These are phyloP conservation scores for Pteronotus mesoamericanus DNA, from an alignment of 2,797 vertebrate species.

Conservation along the genomic window DNA sequence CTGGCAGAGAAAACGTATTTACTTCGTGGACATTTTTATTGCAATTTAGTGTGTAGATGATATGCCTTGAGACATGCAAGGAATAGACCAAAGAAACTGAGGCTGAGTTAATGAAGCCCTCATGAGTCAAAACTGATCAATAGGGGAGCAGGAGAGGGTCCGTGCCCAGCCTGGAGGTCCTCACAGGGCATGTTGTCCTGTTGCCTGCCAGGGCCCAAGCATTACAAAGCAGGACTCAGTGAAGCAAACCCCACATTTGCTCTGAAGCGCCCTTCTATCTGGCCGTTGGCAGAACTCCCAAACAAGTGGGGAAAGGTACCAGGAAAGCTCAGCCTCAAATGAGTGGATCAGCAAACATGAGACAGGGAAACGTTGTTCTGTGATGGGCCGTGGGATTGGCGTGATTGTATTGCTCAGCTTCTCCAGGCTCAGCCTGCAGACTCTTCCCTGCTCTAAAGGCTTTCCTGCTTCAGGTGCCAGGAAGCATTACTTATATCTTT, in stretches of 20 bases:
- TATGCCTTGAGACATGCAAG: background rate
- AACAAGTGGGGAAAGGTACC: background rate
- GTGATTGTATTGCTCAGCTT: background rate
- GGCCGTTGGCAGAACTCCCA: conserved; percentile 27
- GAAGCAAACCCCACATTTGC: background rate
- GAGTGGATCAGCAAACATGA: background rate
- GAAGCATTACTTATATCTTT: background rate
- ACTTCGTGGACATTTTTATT: background rate
- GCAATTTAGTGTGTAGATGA: background rate
- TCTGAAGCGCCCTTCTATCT: conserved; percentile 45
- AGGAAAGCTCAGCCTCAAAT: conserved; percentile 10
- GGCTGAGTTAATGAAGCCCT: background rate
- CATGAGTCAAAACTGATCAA: rapidly evolving
- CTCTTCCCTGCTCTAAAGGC: background rate
- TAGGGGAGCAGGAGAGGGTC: background rate
- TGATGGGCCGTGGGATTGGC: background rate
- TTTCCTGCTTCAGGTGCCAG: background rate
- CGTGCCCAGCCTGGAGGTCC: background rate
- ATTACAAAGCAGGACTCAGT: conserved; percentile 2
- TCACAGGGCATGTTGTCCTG: background rate
- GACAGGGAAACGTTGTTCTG: background rate
- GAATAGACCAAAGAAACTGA: background rate
- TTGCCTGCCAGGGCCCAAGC: background rate
- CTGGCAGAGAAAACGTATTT: background rate
- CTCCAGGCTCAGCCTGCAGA: background rate